Evolutionary conservation across 2,888 invertebrate genomes (phyloP), one percentile per base, ranked within the genome.

Genomic region (Melieria picta): DNA sequence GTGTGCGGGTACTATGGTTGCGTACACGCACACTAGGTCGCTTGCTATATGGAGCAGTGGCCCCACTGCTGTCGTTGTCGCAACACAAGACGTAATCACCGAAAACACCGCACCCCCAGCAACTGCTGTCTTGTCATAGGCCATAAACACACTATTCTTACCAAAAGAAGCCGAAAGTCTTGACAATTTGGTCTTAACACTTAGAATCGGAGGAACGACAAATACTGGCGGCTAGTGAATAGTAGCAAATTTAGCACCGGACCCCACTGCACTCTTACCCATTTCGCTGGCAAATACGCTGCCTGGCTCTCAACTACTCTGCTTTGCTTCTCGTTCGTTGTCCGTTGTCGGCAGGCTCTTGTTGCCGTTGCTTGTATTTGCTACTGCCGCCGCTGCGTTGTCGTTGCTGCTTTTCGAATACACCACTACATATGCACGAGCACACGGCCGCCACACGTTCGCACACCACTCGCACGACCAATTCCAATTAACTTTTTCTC

Each of bases 401-500:
- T 30, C 30, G 30, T 30, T 3, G 30, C 30, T 50, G 67, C 52
- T 60, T 42, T 60, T 67, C 60, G 60, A 67, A 67, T 60, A 50
- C 67, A 67, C 60, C 60, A 61, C 60, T 67, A 13, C 16, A 42
- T 43, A 43, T 13, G 10, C 58, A 42, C 46, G 13, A 48, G n/a
- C 47, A 42, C 13, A 48, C 11, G 9, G 16, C 30, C 5, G 60
- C 16, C 52, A 60, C 52, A 61, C 67, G 67, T 61, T 67, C 52
- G 52, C 67, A 67, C 50, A 67, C 50, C 60, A 67, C 60, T 52
- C 60, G 52, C 42, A 67, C 67, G 50, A 50, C 67, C 67, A 60
- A 67, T 67, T 67, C 67, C 67, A 67, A 67, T 43, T 67, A 52
- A 52, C 48, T 58, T 66, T 58, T 60, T 60, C 46, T 65, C 65